phyloP scores from a whole-genome alignment of 2,797 vertebrate species.

The Limnodromus scolopaceus region DNA sequence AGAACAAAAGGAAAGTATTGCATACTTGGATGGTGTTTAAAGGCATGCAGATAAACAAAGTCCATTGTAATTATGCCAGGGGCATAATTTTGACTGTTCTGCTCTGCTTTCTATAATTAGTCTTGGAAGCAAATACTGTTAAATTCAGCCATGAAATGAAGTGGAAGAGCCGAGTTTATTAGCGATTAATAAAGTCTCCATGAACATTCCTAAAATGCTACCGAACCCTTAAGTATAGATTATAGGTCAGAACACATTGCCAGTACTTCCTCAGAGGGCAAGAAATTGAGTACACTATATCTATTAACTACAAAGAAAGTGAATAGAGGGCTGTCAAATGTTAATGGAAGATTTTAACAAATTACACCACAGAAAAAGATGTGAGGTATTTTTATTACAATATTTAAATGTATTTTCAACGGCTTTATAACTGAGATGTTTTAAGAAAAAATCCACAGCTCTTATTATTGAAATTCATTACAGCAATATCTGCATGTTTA shows the following conservation, averaged over 20 bases:
- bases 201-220: conserved; percentile 36
- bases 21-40: background rate
- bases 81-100: conserved; percentile 54
- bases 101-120: conserved; percentile 53
- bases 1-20: conserved; percentile 39
- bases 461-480: conserved; percentile 11
- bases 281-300: background rate
- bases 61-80: conserved; percentile 11
- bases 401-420: conserved; percentile 18
- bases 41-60: conserved; percentile 42
- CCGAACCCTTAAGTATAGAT: conserved; percentile 53
- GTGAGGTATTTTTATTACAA: background rate
- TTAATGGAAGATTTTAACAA: conserved; percentile 33
- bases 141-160: conserved; percentile 44
- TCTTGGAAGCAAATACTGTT: conserved; percentile 48
- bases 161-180: conserved; percentile 46
- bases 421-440: background rate
- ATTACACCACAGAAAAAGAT: background rate
- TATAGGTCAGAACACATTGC: conserved; percentile 29
- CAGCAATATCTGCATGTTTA: background rate
- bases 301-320: conserved; percentile 6
- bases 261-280: conserved; percentile 16
- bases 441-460: background rate
- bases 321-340: background rate
- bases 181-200: conserved; percentile 50